Evolutionary conservation across 2,113 vertebrate species (phyloP), one percentile per base, ranked within the genome.

Genomic region (Pituophis catenifer): DNA sequence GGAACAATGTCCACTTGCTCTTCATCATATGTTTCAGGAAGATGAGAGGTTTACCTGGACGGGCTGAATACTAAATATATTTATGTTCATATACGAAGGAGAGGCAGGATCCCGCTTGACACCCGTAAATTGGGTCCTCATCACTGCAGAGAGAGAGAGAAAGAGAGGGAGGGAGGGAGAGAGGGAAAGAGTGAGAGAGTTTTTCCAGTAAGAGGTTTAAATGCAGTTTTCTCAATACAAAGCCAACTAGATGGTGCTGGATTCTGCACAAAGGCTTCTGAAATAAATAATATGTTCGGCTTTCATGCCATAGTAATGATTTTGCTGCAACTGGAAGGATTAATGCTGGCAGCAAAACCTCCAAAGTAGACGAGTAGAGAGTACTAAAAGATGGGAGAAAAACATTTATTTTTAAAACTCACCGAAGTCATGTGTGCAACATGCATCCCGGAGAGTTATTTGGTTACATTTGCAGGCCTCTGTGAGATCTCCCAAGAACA

Each of bases 31-130:
- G 33, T 38, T 21, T 81, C 33, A 44, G 33, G 33, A 81, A 21
- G 33, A 44, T 38, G 70, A 38, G n/a, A 8, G 8, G 13, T 33
- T 81, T 81, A 81, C 75, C 75, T 21, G 2, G 33, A 21, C 3
- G 17, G 29, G 6, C 2, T 1, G 0, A 21, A 81, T 33, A 38
- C 1, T 9, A 81, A 38, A 81, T 3, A 8, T 21, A 21, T 81
- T 38, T 7, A 19, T 2, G 0, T 0, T 17, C 5, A 33, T 1
- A 44, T 21, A 81, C 8, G 33, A 3, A 38, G 70, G 70, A 75
- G 65, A 7, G 5, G 21, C 0, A 9, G 75, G 17, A 21, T 81
- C 17, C 1, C 0, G 0, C 1, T 0, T 38, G 33, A 81, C 17
- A 38, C 17, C 0, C 17, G 3, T 3, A 81, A 81, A 81, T 38